phyloP scores from a whole-genome alignment of 64 coral and sea anemone species.

The Hydrozoanthus tunicans region DNA sequence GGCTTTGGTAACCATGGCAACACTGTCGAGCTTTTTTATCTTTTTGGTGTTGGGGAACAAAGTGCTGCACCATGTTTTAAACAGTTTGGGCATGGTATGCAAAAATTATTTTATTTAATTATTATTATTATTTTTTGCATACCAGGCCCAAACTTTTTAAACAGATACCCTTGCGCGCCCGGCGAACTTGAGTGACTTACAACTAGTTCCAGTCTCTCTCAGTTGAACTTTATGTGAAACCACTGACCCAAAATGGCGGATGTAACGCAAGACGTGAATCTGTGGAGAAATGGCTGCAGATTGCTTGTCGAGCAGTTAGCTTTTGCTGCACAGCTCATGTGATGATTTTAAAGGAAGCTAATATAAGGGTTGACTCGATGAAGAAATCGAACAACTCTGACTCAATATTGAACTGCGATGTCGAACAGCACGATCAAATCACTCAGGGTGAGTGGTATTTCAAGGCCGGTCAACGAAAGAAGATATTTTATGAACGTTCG shows the following conservation, averaged over 20 bases:
- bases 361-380: conserved; percentile 32
- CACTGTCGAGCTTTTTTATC: too few relatives aligned
- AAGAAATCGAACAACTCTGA: conserved; percentile 64
- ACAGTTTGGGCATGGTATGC: too few relatives aligned
- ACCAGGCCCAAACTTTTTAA: background rate
- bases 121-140: too few relatives aligned
- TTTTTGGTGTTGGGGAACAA: too few relatives aligned
- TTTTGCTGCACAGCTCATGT: background rate
- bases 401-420: conserved; percentile 76
- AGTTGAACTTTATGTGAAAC: conserved; percentile 6
- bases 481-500: conserved; percentile 37
- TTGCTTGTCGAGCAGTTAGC: background rate
- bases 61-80: too few relatives aligned
- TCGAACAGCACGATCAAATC: conserved; percentile 92
- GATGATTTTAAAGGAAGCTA: background rate
- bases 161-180: too few relatives aligned
- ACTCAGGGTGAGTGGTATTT: conserved; percentile 92
- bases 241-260: conserved; percentile 55
- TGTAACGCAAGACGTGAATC: background rate
- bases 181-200: background rate
- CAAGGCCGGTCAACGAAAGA: conserved; percentile 57
- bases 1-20: too few relatives aligned
- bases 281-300: conserved; percentile 7
- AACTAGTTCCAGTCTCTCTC: conserved; percentile 11
- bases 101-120: too few relatives aligned